Evolutionary conservation across 2,113 vertebrate species (phyloP), one percentile per base, ranked within the genome.

Genomic region (Porphyrio hochstetteri): DNA sequence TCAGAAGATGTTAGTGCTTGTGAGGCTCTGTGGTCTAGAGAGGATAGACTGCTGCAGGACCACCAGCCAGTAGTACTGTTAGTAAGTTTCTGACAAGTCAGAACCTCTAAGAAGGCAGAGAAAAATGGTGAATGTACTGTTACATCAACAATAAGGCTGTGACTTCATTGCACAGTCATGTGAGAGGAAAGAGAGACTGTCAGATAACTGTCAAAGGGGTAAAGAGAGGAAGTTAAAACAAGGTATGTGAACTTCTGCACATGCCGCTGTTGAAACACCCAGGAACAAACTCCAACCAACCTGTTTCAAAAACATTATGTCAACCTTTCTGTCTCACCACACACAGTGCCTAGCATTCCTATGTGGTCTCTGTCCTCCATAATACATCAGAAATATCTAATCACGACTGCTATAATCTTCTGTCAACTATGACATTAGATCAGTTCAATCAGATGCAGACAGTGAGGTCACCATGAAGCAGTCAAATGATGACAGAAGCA

Each of bases 381-480:
- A 88, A 82, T 50, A 35, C 23, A 60, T 56, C 20, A 81, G 31
- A 77, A 88, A 59, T 84, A 42, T 10, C 28, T 88, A 74, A 65
- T 85, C 42, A 60, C 11, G 20, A 71, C 17, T 80, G 42, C 42
- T 61, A 60, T 40, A 4, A 90, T 76, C 36, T 90, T 96, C 82
- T 94, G 57, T 95, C 92, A 85, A 50, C 71, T 83, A 57, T 57
- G 38, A 63, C 57, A 42, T 67, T 95, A 93, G 84, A 94, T 78
- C 80, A 64, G 69, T 92, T 97, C 82, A 90, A 63, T 89, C 60
- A 90, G 63, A 96, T 68, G 59, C 77, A 95, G 70, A 75, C 82
- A 82, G 78, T 95, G 95, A 97, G 88, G 69, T 97, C 91, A 97
- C 93, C 95, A 90, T 48, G 57, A 94, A 93, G 75, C 61, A 60